phyloP scores from a whole-genome alignment of 2,797 vertebrate species.

The Myotis pilosus region DNA sequence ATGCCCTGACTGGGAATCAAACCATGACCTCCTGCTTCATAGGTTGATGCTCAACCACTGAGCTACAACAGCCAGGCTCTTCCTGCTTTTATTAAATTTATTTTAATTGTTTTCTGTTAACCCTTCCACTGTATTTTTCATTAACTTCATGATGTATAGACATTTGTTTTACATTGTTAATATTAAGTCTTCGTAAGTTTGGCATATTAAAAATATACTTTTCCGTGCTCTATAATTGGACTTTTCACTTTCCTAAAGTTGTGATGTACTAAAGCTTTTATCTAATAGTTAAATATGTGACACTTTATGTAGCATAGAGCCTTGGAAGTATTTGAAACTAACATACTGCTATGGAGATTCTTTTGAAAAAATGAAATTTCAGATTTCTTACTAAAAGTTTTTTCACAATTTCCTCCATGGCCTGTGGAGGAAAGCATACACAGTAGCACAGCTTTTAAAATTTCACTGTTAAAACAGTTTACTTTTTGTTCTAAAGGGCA shows the following conservation, averaged over 20 bases:
- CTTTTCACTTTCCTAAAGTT: background rate
- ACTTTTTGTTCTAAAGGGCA: conserved; percentile 71
- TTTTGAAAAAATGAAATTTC: conserved; percentile 32
- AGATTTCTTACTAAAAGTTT: conserved; percentile 18
- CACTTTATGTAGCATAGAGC: background rate
- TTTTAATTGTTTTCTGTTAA: background rate
- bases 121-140: background rate
- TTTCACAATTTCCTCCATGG: background rate
- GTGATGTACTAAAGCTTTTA: background rate
- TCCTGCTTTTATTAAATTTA: background rate
- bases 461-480: conserved; percentile 75
- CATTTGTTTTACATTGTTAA: background rate
- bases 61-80: background rate
- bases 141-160: background rate
- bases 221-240: background rate
- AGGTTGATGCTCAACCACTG: no score
- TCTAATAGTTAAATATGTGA: background rate
- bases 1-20: no score
- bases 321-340: conserved; percentile 1
- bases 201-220: background rate
- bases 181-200: background rate
- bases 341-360: background rate
- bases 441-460: conserved; percentile 69
- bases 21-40: no score
- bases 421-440: background rate